Evolutionary conservation across 2,888 invertebrate genomes (phyloP).

Genomic region (Cenopis cana): DNA sequence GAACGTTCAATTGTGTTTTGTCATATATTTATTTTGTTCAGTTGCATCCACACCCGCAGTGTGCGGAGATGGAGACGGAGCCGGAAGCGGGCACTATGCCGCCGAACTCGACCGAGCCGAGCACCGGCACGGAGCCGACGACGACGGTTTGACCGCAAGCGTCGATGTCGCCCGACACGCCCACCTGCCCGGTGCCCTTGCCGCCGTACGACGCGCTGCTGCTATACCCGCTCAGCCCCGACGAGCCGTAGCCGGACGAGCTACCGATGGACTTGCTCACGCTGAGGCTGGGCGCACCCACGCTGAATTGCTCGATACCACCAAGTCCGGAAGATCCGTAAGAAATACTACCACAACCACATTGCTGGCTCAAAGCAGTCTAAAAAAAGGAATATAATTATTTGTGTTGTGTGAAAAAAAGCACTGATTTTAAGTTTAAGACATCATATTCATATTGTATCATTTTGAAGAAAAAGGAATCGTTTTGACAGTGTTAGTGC

Average conservation of each 20-base stretch:
- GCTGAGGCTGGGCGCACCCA: not conserved
- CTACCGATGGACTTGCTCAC: constrained; percentile 27
- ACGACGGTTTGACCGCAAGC: not conserved
- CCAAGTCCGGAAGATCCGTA: not conserved
- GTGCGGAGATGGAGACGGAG: constrained; percentile 44
- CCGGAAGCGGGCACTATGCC: constrained; percentile 55
- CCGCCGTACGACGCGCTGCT: too few species aligned
- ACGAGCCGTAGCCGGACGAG: not conserved
- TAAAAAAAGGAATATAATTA: not conserved
- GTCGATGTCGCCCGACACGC: constrained; percentile 39
- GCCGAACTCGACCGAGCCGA: constrained; percentile 56
- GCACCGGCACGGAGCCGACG: constrained; percentile 52
- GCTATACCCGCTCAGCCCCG: constrained; percentile 53
- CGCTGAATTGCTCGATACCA: not conserved
- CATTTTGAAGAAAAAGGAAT: too few species aligned
- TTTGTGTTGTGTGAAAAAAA: too few species aligned
- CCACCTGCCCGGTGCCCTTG: constrained; percentile 31
- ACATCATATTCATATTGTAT: too few species aligned
- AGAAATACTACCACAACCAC: not conserved
- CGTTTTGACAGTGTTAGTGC: too few species aligned
- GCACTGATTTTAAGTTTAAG: too few species aligned
- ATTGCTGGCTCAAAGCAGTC: not conserved
- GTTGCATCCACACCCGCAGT: constrained; percentile 35
- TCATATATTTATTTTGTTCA: too few species aligned
- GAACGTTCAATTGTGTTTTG: too few species aligned